phyloP scores from a whole-genome alignment of 2,797 vertebrate species.

The Menidia menidia region DNA sequence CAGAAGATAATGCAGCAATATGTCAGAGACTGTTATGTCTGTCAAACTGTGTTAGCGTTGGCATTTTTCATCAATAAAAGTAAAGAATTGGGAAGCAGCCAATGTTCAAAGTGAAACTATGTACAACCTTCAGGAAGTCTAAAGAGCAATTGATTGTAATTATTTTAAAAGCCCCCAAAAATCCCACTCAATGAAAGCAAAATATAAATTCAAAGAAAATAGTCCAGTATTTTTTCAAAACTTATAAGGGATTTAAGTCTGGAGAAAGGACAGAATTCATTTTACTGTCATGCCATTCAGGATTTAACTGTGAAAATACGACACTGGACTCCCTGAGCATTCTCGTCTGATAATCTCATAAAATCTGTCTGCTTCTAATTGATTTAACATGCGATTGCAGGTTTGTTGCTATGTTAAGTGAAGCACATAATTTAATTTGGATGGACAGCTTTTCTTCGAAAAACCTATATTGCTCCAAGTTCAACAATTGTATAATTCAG shows the following conservation, averaged over 20 bases:
- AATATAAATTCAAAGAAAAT: no score
- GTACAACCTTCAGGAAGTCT: no score
- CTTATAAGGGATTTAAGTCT: no score
- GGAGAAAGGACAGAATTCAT: background rate
- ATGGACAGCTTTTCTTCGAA: background rate
- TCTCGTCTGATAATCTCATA: background rate
- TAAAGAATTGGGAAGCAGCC: background rate
- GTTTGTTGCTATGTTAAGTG: background rate
- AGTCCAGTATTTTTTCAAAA: no score
- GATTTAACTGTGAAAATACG: background rate
- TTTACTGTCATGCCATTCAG: background rate
- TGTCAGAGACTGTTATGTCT: no score
- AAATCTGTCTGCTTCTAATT: background rate
- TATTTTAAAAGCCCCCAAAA: no score
- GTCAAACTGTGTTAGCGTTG: background rate
- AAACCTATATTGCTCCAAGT: background rate
- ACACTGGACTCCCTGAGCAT: background rate
- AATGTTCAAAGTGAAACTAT: no score
- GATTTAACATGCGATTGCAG: background rate
- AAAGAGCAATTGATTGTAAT: no score
- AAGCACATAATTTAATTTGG: background rate
- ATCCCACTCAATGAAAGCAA: no score
- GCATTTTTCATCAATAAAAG: background rate
- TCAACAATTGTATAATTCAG: background rate
- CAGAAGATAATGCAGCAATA: background rate